A percentile compares a stretch with the other conserved stretches of the same genome.
phyloP scores from a whole-genome alignment of 2,113 vertebrate genomes.

The Rousettus leschenaultii region DNA sequence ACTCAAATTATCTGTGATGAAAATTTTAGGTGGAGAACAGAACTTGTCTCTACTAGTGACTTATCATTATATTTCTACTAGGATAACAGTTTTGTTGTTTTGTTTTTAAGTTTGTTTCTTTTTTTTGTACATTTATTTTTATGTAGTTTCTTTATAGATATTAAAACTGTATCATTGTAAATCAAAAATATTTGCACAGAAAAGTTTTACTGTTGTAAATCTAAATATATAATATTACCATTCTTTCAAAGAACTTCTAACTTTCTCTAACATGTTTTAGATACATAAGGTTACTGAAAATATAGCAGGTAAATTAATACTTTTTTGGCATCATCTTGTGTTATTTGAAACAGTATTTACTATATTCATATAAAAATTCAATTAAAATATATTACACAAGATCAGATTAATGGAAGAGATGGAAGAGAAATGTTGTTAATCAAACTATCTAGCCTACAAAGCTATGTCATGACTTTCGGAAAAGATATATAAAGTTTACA shows the following conservation, averaged over 20 bases:
- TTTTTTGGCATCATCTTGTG: not conserved
- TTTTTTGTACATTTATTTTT: not conserved
- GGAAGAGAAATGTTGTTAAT: not conserved
- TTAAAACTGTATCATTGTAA: not conserved
- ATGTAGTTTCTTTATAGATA: not conserved
- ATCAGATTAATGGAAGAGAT: not conserved
- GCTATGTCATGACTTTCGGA: not conserved
- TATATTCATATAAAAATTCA: not conserved
- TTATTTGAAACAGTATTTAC: not conserved
- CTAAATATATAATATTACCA: not conserved
- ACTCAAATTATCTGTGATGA: slow-evolving; percentile 5
- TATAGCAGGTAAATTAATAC: not conserved
- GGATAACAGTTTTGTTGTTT: not conserved
- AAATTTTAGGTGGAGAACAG: slow-evolving; percentile 44
- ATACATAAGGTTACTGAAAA: not conserved
- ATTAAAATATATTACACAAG: not conserved
- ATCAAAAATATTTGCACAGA: not conserved
- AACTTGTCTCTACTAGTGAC: not conserved
- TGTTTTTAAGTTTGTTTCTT: not conserved
- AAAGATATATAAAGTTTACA: not conserved
- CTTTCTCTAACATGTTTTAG: not conserved
- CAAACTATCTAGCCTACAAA: not conserved
- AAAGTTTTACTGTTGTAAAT: not conserved
- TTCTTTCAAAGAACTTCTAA: not conserved
- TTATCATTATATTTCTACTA: slow-evolving; percentile 2